These are phyloP conservation scores for Centruroides vittatus DNA, from an alignment of 1,140 invertebrate genomes.

Conservation along the genomic window DNA sequence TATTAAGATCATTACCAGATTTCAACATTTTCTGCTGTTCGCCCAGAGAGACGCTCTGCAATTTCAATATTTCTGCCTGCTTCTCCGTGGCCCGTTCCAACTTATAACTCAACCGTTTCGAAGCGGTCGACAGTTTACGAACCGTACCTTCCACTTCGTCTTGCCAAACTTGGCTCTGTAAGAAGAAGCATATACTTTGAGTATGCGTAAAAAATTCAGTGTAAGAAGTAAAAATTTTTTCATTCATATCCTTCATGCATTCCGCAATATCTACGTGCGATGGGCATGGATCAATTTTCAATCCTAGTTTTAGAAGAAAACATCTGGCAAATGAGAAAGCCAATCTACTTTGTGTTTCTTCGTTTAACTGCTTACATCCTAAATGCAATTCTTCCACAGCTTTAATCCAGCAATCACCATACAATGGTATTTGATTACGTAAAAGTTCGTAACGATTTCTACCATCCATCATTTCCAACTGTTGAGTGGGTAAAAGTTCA, in stretches of 20 bases:
- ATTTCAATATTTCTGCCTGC: constrained; percentile 30
- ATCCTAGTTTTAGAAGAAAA: constrained; percentile 45
- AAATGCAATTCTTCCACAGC: constrained; percentile 37
- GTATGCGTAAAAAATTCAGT: constrained; percentile 52
- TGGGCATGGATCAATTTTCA: constrained; percentile 37
- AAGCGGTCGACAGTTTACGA: constrained; percentile 30
- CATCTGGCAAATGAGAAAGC: constrained; percentile 49
- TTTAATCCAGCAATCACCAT: constrained; percentile 42
- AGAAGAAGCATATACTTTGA: constrained; percentile 50
- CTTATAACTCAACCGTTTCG: constrained; percentile 32
- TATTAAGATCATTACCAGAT: constrained; percentile 31
- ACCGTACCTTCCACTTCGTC: constrained; percentile 42
- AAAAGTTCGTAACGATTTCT: constrained; percentile 7
- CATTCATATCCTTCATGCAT: constrained; percentile 42
- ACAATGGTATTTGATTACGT: neutral
- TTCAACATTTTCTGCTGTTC: constrained; percentile 40
- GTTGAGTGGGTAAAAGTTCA: constrained; percentile 1
- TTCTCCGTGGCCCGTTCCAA: constrained; percentile 32
- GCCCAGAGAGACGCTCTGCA: constrained; percentile 39
- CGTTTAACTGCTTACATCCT: constrained; percentile 41
- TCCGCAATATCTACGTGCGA: constrained; percentile 25
- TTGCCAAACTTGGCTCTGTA: constrained; percentile 49
- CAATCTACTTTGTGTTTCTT: constrained; percentile 42
- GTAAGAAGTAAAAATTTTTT: constrained; percentile 42
- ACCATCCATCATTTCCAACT: neutral